These are phyloP conservation scores for Halocaridina rubra DNA, from an alignment of 2,888 invertebrate genomes.

Conservation along the genomic window DNA sequence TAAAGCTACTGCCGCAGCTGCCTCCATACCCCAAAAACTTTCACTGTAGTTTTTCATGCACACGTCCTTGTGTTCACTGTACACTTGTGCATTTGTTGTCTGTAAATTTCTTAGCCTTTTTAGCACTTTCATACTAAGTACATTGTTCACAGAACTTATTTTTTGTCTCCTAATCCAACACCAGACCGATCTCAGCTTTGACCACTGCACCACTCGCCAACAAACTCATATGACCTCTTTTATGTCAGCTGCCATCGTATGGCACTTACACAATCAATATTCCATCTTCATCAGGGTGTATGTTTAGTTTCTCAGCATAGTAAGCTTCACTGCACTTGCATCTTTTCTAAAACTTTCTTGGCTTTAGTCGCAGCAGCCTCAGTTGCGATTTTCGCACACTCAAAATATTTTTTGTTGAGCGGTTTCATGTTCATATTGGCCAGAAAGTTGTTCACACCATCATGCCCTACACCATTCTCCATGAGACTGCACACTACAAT, in stretches of 20 bases:
- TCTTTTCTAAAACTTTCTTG: background rate
- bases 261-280: background rate
- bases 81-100: background rate
- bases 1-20: constrained; percentile 6
- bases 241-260: constrained; percentile 16
- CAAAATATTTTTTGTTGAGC: background rate
- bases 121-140: background rate
- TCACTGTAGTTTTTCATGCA: background rate
- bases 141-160: constrained; percentile 22
- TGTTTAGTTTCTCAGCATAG: background rate
- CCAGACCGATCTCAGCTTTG: background rate
- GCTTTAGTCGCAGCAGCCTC: background rate
- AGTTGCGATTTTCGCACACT: background rate
- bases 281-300: background rate
- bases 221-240: constrained; percentile 6
- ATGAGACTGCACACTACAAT: background rate
- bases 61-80: background rate
- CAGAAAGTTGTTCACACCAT: background rate
- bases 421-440: constrained; percentile 20
- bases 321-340: background rate
- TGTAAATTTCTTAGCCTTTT: background rate
- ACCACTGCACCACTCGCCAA: constrained; percentile 5
- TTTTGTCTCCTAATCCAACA: background rate
- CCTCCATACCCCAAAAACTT: constrained; percentile 8
- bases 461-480: background rate